Conservation (phyloP, 2,113 vertebrate genomes). For the Gopherus flavomarginatus region DNA sequence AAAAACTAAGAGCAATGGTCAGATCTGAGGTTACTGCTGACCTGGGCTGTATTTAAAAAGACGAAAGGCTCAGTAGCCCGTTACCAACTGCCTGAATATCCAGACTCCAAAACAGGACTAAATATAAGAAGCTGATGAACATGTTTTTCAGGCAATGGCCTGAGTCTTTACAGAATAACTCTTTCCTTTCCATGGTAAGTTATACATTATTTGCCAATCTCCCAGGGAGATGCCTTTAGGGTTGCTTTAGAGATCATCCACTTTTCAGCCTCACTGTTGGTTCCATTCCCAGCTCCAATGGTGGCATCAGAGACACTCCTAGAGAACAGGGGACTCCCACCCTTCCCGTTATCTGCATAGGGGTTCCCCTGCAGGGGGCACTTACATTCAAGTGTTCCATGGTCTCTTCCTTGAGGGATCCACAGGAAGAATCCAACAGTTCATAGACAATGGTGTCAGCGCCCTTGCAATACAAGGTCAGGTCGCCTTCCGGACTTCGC, state of each 20-base stretch:
- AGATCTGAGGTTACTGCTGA: rapidly evolving
- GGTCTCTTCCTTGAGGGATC: slow-evolving; percentile 82
- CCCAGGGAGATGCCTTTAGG: background rate
- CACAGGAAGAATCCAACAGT: slow-evolving; percentile 85
- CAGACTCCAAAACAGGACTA: background rate
- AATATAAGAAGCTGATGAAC: rapidly evolving
- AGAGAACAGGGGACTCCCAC: background rate
- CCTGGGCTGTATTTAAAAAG: background rate
- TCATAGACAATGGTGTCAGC: slow-evolving; percentile 93
- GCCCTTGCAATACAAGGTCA: slow-evolving; percentile 93
- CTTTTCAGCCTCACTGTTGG: background rate
- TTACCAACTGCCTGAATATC: background rate
- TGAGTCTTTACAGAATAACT: background rate
- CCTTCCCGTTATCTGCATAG: background rate
- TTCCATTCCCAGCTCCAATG: background rate
- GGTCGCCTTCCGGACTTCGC: slow-evolving; percentile 82
- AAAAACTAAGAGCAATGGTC: background rate
- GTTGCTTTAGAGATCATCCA: no score
- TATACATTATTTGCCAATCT: background rate
- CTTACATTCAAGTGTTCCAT: slow-evolving; percentile 91
- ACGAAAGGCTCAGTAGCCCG: background rate
- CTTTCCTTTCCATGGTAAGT: background rate
- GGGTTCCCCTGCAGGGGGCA: background rate
- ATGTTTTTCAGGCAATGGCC: background rate
- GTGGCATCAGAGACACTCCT: background rate